phyloP scores from a whole-genome alignment of 2,113 vertebrate genomes.

The Chinchilla lanigera region DNA sequence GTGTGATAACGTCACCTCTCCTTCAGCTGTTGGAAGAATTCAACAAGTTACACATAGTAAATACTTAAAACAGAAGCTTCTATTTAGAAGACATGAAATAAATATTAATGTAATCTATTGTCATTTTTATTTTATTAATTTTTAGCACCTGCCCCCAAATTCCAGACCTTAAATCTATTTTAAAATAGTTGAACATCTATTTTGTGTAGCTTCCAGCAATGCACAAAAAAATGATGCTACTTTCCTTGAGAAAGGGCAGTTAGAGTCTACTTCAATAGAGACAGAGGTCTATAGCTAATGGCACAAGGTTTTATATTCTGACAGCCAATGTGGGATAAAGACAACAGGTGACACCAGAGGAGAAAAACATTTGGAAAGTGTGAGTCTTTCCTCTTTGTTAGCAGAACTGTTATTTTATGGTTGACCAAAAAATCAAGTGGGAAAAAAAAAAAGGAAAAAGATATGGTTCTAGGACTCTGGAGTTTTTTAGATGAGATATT shows the following conservation, averaged over 20 bases:
- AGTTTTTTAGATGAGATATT: background rate
- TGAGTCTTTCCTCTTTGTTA: background rate
- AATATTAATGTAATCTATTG: background rate
- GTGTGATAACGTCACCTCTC: background rate
- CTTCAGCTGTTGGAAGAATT: background rate
- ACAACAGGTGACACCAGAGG: background rate
- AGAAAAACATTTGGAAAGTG: background rate
- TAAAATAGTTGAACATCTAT: slow-evolving; percentile 7
- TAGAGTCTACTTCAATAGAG: background rate
- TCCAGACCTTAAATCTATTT: slow-evolving; percentile 46
- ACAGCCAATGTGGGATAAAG: background rate
- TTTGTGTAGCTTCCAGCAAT: background rate
- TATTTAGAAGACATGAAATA: background rate
- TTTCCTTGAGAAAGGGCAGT: background rate
- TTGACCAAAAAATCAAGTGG: background rate
- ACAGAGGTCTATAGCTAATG: background rate
- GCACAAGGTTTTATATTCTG: background rate
- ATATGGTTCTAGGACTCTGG: background rate
- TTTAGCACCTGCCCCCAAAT: background rate
- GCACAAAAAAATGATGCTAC: background rate
- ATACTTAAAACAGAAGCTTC: background rate
- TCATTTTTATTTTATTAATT: slow-evolving; percentile 7
- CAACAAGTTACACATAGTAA: background rate
- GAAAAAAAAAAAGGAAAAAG: background rate
- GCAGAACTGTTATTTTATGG: background rate